Percentiles rank a stretch among this genome's conserved stretches.
phyloP scores from a whole-genome alignment of 1,140 invertebrate species.

The Muscidifurax raptorellus region DNA sequence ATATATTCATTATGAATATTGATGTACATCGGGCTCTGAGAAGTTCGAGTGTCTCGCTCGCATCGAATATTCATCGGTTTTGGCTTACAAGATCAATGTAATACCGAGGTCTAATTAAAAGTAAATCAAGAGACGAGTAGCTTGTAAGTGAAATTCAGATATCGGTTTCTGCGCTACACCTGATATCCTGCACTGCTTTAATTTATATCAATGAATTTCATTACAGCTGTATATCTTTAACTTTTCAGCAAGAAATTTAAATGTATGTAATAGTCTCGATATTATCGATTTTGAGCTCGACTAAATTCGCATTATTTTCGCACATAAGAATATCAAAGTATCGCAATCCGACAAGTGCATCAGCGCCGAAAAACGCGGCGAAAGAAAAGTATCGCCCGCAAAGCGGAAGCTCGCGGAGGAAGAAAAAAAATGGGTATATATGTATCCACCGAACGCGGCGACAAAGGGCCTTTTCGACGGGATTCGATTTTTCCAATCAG shows the following conservation, averaged over 20 bases:
- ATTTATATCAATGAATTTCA: not conserved
- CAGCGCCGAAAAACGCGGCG: not conserved
- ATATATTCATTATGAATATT: not conserved
- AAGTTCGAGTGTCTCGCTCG: not conserved
- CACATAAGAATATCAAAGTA: not conserved
- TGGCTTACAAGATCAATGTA: not conserved
- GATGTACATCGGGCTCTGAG: not conserved
- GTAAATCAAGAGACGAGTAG: not conserved
- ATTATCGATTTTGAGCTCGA: too few relatives aligned
- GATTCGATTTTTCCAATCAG: slow-evolving; percentile 45
- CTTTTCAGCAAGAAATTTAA: too few relatives aligned
- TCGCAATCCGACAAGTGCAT: not conserved
- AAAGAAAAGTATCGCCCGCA: not conserved
- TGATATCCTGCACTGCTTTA: not conserved
- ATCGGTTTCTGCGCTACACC: not conserved
- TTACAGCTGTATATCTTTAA: too few relatives aligned
- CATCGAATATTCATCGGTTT: slow-evolving; percentile 28
- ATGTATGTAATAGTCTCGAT: too few relatives aligned
- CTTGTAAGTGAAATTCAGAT: not conserved
- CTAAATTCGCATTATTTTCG: too few relatives aligned
- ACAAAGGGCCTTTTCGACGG: slow-evolving; percentile 16
- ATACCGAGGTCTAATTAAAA: slow-evolving; percentile 4
- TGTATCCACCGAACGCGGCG: not conserved
- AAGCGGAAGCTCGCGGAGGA: slow-evolving; percentile 1
- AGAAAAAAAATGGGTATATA: not conserved